phyloP scores from a whole-genome alignment of 2,113 vertebrate genomes.

The Lampris megalopsis region DNA sequence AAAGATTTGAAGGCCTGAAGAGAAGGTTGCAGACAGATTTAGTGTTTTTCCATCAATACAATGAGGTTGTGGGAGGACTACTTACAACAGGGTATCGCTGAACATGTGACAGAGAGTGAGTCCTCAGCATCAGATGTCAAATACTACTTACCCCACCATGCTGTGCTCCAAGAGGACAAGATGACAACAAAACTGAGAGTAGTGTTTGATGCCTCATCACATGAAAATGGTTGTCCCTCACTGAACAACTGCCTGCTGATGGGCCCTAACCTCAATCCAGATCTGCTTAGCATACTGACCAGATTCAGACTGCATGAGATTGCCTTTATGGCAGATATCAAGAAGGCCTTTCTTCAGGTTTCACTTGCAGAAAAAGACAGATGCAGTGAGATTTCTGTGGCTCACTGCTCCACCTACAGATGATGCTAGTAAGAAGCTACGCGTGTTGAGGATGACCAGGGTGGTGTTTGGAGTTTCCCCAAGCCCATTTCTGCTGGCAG shows the following conservation, averaged over 20 bases:
- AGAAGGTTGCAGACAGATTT: constrained; percentile 19
- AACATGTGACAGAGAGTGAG: constrained; percentile 12
- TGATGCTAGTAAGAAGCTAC: background rate
- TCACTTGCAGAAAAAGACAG: constrained; percentile 19
- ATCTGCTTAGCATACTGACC: constrained; percentile 28
- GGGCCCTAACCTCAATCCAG: constrained; percentile 39
- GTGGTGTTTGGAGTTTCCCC: constrained; percentile 12
- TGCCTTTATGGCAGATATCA: constrained; percentile 36
- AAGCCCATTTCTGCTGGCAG: constrained; percentile 18
- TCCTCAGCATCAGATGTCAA: background rate
- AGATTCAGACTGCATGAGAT: constrained; percentile 39
- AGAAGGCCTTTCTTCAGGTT: constrained; percentile 36
- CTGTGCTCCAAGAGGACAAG: constrained; percentile 35
- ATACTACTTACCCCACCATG: constrained; percentile 24
- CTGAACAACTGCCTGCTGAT: constrained; percentile 40
- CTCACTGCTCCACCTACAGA: constrained; percentile 18
- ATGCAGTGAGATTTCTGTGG: constrained; percentile 57
- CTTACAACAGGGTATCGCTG: constrained; percentile 22
- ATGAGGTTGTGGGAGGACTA: constrained; percentile 22
- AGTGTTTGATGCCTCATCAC: constrained; percentile 49
- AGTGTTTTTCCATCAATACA: background rate
- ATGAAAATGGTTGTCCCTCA: constrained; percentile 32
- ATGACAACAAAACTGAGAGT: constrained; percentile 42
- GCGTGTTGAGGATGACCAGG: constrained; percentile 8
- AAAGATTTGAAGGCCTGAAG: constrained; percentile 15